Evolutionary conservation across 1,140 invertebrate species (phyloP).

Genomic region (Heliconius eleuchia): DNA sequence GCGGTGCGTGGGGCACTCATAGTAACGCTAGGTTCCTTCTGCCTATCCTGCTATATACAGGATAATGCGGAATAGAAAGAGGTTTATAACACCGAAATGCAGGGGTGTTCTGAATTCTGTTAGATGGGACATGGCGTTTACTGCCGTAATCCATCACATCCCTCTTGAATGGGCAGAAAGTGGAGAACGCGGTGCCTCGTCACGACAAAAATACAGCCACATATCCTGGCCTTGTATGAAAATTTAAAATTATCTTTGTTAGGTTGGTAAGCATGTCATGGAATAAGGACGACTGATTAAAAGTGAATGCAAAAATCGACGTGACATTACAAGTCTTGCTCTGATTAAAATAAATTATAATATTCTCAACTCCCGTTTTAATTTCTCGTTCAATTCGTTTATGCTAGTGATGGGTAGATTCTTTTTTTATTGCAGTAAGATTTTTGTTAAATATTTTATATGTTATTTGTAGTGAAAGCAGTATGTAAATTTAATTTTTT

Average conservation of each 20-base stretch:
- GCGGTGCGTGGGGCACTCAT: no score
- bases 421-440: background rate
- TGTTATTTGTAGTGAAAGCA: background rate
- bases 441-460: background rate
- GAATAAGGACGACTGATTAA: slow-evolving; percentile 1
- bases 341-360: slow-evolving; percentile 3
- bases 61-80: no score
- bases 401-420: background rate
- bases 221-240: background rate
- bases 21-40: no score
- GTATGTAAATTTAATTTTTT: background rate
- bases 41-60: no score
- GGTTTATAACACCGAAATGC: no score
- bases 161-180: no score
- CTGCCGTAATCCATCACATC: no score
- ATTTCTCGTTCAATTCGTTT: background rate
- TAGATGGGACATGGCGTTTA: no score
- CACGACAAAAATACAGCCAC: no score
- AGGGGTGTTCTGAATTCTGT: no score
- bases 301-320: background rate
- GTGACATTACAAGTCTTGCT: background rate
- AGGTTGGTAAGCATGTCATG: background rate
- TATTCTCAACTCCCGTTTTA: background rate
- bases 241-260: background rate
- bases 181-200: no score